A percentile compares a stretch with the other conserved stretches of the same genome.
These are phyloP conservation scores for Liolophura sinensis DNA, from an alignment of 1,140 invertebrate genomes.

Conservation along the genomic window DNA sequence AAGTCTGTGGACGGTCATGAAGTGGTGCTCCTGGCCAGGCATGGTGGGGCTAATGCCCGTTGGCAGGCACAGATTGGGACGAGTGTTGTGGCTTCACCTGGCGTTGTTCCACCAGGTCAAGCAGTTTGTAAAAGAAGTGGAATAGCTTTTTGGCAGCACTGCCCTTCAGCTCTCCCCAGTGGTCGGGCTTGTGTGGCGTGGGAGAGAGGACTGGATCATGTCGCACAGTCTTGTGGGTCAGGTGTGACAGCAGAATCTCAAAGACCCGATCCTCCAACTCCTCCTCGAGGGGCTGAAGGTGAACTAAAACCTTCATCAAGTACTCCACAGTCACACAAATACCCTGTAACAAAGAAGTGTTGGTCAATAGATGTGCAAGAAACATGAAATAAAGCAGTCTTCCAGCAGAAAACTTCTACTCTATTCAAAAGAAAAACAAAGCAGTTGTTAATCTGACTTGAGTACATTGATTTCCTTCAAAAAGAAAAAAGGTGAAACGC, in stretches of 20 bases:
- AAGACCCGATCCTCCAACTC: slow-evolving; percentile 22
- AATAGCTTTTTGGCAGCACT: slow-evolving; percentile 1
- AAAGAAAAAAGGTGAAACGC: too few species aligned
- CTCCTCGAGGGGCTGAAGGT: slow-evolving; percentile 63
- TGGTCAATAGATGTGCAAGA: slow-evolving; percentile 1
- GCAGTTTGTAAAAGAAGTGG: slow-evolving; percentile 9
- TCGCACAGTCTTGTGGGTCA: slow-evolving; percentile 32
- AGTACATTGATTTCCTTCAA: not conserved
- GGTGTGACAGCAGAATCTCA: slow-evolving; percentile 32
- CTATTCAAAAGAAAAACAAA: not conserved
- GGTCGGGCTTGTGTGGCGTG: not conserved
- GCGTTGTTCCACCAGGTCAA: not conserved
- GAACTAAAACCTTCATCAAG: slow-evolving; percentile 70
- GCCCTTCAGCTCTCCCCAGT: slow-evolving; percentile 11
- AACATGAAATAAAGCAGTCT: not conserved
- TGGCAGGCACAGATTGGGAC: too few species aligned
- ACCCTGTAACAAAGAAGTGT: slow-evolving; percentile 59
- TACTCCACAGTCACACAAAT: slow-evolving; percentile 73
- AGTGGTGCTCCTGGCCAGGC: too few species aligned
- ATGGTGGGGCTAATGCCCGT: too few species aligned
- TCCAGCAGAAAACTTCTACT: slow-evolving; percentile 1
- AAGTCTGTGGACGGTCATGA: too few species aligned
- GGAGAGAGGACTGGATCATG: not conserved
- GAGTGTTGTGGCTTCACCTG: too few species aligned
- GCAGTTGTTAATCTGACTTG: not conserved